Evolutionary conservation across 2,113 vertebrate species (phyloP), one percentile per base, ranked within the genome.

Genomic region (Dromas ardeola): DNA sequence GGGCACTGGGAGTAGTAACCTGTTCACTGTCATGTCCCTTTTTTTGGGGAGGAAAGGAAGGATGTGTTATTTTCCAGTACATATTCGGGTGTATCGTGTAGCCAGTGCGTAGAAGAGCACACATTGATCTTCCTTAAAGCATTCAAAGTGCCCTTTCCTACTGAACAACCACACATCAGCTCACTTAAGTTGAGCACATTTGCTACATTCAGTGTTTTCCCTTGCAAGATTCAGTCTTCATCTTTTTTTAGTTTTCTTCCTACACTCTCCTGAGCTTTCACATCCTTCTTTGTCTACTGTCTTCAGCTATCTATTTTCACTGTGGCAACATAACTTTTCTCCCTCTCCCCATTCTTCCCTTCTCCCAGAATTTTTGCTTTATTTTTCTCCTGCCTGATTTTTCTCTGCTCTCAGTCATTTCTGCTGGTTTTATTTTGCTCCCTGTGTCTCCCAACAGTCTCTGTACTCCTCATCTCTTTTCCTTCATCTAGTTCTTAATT

Each of bases 231-330:
- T 56, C 42, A 93, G 66, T 72, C 30, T 29, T 76, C 1, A 2
- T 81, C 53, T 79, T 87, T 81, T 94, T 93, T 71, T 40, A 81
- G 77, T 82, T 56, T 59, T 34, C 86, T 94, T 93, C 92, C 86
- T 79, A 81, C 73, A 76, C 36, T 79, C 76, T 86, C 21, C 65
- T 81, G 83, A 93, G 38, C 58, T 80, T 96, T 96, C 45, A 84
- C 36, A 81, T 93, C 62, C 38, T 94, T 83, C 90, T 96, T 95
- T 97, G 81, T 95, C 77, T 92, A 7, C 74, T 72, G 22, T 85
- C 42, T 96, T 93, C 74, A 95, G 45, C 59, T 88, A 15, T 85
- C 70, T 91, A 1, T 78, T 86, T 92, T 95, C 1, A 2, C 81
- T 73, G 59, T 90, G 83, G 92, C 63, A 93, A 61, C 69, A 20